A percentile compares a stretch with the other conserved stretches of the same genome.
These are phyloP conservation scores for Channa striata DNA, from an alignment of 2,797 vertebrate species.

Conservation along the genomic window DNA sequence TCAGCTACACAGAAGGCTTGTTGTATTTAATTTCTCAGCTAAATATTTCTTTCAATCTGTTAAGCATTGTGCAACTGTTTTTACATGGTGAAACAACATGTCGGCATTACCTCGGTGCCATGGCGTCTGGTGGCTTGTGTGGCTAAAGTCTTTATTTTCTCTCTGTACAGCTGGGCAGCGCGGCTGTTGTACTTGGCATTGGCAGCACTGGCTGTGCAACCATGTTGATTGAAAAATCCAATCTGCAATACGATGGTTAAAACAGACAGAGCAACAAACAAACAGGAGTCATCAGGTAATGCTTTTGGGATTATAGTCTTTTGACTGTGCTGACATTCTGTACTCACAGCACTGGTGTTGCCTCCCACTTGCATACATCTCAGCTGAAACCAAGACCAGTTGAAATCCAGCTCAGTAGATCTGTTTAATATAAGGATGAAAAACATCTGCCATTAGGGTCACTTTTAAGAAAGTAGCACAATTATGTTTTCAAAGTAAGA, in stretches of 20 bases:
- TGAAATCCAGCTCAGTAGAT: slow-evolving; percentile 96
- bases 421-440: slow-evolving; percentile 69
- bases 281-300: neutral
- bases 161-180: slow-evolving; percentile 90
- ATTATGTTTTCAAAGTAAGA: no score
- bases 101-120: slow-evolving; percentile 89
- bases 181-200: slow-evolving; percentile 96
- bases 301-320: neutral
- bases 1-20: neutral
- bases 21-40: neutral
- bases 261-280: neutral
- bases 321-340: neutral
- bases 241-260: slow-evolving; percentile 73
- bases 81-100: neutral
- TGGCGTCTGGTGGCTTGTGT: slow-evolving; percentile 90
- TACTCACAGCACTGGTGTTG: slow-evolving; percentile 91
- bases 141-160: slow-evolving; percentile 90
- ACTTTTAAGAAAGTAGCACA: neutral
- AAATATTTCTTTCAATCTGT: neutral
- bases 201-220: slow-evolving; percentile 86
- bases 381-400: slow-evolving; percentile 98
- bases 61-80: neutral
- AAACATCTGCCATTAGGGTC: neutral
- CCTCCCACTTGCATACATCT: slow-evolving; percentile 98
- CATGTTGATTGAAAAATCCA: slow-evolving; percentile 93